Evolutionary conservation across 1,140 invertebrate genomes (phyloP).

Genomic region (Artemia franciscana): DNA sequence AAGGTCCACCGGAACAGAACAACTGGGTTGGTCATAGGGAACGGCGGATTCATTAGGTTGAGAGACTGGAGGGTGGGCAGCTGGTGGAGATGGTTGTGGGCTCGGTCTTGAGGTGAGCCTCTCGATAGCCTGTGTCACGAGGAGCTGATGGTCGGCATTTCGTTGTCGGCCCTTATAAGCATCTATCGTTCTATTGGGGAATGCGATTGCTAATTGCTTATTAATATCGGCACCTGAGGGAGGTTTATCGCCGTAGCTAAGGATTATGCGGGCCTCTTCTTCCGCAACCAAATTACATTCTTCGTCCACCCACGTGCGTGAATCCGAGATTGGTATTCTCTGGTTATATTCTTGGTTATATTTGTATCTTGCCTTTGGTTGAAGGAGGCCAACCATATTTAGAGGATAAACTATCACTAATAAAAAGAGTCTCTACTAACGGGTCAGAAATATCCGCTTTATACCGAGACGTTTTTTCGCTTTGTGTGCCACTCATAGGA

Average conservation of each 20-base stretch:
- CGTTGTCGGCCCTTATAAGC: background rate
- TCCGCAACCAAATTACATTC: background rate
- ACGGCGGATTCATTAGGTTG: too few species aligned
- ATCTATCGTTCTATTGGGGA: background rate
- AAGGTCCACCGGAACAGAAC: background rate
- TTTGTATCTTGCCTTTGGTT: too few species aligned
- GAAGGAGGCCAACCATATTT: too few species aligned
- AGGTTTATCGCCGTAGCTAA: background rate
- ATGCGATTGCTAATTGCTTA: background rate
- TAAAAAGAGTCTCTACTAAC: too few species aligned
- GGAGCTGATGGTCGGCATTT: background rate
- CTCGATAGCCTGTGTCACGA: background rate
- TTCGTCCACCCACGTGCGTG: background rate
- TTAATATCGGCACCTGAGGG: background rate
- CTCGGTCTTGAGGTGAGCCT: too few species aligned
- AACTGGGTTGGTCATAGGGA: background rate
- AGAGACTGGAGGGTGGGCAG: background rate
- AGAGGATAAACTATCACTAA: too few species aligned
- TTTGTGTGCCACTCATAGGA: too few species aligned
- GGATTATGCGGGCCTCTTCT: background rate
- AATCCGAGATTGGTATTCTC: background rate
- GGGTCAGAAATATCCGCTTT: too few species aligned
- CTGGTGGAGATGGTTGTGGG: background rate
- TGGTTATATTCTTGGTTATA: background rate
- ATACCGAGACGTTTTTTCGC: too few species aligned